Conservation (phyloP, 2,113 vertebrate genomes). For the Mastomys natalensis region DNA sequence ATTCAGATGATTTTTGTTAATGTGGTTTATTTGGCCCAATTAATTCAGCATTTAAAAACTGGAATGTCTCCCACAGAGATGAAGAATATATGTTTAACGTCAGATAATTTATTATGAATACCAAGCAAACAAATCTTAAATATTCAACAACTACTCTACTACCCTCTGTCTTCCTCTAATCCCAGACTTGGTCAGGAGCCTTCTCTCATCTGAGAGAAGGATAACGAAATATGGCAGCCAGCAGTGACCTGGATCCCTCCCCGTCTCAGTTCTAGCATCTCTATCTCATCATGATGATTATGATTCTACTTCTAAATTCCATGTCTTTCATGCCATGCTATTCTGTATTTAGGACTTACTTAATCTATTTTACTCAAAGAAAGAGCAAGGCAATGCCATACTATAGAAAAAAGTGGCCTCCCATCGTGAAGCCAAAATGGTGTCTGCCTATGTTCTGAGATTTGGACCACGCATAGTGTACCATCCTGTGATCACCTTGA, state of each 20-base stretch:
- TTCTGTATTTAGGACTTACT: not conserved
- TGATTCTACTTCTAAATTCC: not conserved
- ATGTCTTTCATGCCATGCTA: accelerated
- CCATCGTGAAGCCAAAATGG: not conserved
- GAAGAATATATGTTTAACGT: not conserved
- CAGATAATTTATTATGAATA: not conserved
- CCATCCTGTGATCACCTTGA: not conserved
- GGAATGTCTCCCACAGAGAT: not conserved
- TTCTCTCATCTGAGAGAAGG: not conserved
- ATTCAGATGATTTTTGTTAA: not conserved
- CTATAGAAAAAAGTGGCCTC: not conserved
- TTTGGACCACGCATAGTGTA: too few relatives aligned
- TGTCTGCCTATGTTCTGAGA: not conserved
- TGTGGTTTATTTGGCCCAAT: not conserved
- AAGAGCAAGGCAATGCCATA: not conserved
- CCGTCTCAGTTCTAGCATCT: not conserved
- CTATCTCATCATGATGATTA: not conserved
- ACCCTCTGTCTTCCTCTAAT: not conserved
- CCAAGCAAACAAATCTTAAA: not conserved
- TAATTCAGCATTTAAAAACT: slow-evolving; percentile 5
- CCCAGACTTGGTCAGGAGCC: not conserved
- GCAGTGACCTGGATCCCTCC: accelerated
- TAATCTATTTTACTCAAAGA: not conserved
- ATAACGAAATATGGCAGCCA: accelerated
- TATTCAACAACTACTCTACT: accelerated